Evolutionary conservation across 1,140 invertebrate genomes (phyloP), one percentile per base, ranked within the genome.

Genomic region (Euwallacea fornicatus): DNA sequence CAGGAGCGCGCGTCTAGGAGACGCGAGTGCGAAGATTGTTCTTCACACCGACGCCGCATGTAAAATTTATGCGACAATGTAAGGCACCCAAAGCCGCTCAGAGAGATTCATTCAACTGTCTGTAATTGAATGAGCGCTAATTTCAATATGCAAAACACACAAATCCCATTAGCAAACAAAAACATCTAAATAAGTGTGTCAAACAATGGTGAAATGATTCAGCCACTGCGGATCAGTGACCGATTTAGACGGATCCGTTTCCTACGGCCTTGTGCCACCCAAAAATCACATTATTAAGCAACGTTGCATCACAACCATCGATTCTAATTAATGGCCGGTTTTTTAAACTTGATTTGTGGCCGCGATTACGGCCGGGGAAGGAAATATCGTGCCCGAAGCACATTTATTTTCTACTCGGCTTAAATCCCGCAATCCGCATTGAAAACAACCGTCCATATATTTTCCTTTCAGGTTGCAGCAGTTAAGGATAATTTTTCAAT

Each of bases 171-270:
- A 15, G 11, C 8, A 56, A 56, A 15, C 11, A 56, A 56, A 9
- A 56, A 56, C 16, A 56, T 56, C 54, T 56, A 56, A 56, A 56
- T 56, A 56, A 56, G 54, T 56, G 54, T 56, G 54, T 56, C 54
- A 56, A 56, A 56, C 16, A 56, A 56, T 56, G 16, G 54, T 9
- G 54, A 56, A 50, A 56, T 56, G 54, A 56, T 13, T 56, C 54
- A 56, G 54, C 11, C 11, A 56, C 9, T 33, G 9, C 46, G 54
- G 54, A 56, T n/a, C 54, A 56, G n/a, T 56, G 54, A 56, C 54
- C 54, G 54, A 56, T 56, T 56, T 56, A 56, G 54, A 16, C 54
- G 54, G 16, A n/a, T 56, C 16, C 15, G 15, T 21, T 56, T 56
- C 54, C 54, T 56, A 56, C 54, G 54, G 16, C 54, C 54, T 56